phyloP scores from a whole-genome alignment of 2,797 vertebrate species.

The Tragelaphus eurycerus region DNA sequence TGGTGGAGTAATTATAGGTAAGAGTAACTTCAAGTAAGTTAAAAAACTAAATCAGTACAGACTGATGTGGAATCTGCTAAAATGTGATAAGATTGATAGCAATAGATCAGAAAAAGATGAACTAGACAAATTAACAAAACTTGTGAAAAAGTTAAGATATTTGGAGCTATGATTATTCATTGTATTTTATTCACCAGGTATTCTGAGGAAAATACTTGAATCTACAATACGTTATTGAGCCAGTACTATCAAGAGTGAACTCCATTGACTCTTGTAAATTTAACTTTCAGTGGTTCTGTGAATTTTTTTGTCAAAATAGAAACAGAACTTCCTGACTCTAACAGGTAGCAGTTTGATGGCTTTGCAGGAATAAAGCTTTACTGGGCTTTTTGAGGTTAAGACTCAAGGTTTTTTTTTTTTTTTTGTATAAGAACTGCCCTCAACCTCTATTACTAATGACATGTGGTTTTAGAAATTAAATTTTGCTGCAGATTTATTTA shows the following conservation, averaged over 20 bases:
- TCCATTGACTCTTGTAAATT: neutral
- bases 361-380: neutral
- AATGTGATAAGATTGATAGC: neutral
- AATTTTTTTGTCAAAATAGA: neutral
- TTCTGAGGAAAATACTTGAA: neutral
- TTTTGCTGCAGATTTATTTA: neutral
- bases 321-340: neutral
- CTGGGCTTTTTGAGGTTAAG: neutral
- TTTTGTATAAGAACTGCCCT: neutral
- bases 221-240: neutral
- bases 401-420: neutral
- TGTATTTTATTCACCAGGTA: neutral
- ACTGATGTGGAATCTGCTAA: neutral
- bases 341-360: neutral
- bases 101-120: neutral
- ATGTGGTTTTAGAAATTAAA: neutral
- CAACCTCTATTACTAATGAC: neutral
- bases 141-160: neutral
- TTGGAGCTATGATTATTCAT: neutral
- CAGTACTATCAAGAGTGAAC: neutral
- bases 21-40: neutral
- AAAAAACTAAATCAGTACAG: neutral
- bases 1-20: neutral
- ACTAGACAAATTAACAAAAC: neutral
- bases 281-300: neutral